Base-by-base conservation (phyloP, 2,113 vertebrate species). In the Heterotilapia buettikoferi region DNA sequence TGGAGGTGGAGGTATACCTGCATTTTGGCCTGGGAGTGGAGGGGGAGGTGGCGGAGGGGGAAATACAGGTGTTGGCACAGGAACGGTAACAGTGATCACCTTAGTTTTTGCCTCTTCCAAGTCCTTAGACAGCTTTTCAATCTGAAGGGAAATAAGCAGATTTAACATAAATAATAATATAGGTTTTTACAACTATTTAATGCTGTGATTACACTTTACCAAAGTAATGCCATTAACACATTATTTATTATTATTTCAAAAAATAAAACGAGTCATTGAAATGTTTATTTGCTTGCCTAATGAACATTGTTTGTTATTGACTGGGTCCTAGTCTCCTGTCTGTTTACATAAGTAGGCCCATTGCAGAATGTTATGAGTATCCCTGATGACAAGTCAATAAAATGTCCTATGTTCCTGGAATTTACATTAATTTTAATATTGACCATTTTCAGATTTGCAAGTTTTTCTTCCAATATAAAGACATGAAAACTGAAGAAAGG, bases 91-190 rank as follows among this genome's bases (percentile, higher is more conserved):
- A 13, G 94, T 96, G 90, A 96, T 82, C 76, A 97, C 93, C 94
- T 96, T 96, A 13, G 90, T 97, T 92, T 96, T 96, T 59, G 96
- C 95, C 81, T 97, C 97, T 93, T 98, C 96, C 61, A 98, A 95
- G 24, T 98, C 97, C 91, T 97, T 96, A 24, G 96, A 95, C 50
- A 98, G 88, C 82, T 96, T 95, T 71, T 97, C 94, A 89, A 96
- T 89, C 98, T 98, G 88, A 2, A 93, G 9, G 31, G 9, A 61
- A 84, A 47, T 11, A 78, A 78, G 38, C 18, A 50, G 9, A 76
- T 29, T 18, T 78, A 78, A 19, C 26, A 78, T 31, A 50, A 78
- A 78, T 78, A 78, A 18, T n/a, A 29, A 31, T 50, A 31, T 31
- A 50, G 6, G 16, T 50, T 78, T 76, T 50, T 50, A n/a, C 16